Evolutionary conservation across 2,113 vertebrate species (phyloP), one percentile per base, ranked within the genome.

Genomic region (Nesospiza acunhae): DNA sequence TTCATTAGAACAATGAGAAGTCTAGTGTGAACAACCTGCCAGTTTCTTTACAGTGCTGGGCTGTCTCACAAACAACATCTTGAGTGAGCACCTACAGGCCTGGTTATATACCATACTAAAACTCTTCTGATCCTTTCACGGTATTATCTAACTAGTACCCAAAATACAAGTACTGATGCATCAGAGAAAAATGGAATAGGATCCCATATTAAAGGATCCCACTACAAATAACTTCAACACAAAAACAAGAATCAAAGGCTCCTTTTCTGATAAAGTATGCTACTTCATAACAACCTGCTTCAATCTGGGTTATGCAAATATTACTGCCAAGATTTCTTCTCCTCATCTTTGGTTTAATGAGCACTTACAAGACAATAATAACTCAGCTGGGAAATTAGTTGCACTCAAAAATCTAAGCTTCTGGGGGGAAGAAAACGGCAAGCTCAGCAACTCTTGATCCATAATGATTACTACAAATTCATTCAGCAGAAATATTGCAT

Each of bases 351-450:
- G 26, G 39, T 72, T 89, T 81, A 92, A 94, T 64, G 68, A 94
- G 47, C 79, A 84, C 39, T 88, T 90, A 85, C 11, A 86, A 82
- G 52, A 72, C 63, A 70, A 30, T 46, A 74, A 39, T 46, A 88
- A 75, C 72, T 87, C 72, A 86, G 18, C 41, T 86, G 64, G 49
- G 35, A 30, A 84, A 88, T 74, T 49, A 89, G 82, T 68, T 85
- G 60, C 47, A 59, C 64, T 92, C 78, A 64, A 83, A 95, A 83
- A 74, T 52, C 72, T 78, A 76, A 94, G 72, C 55, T 96, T 56
- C 75, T 70, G 37, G 73, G 11, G 55, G 17, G 50, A 94, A 80
- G 27, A 92, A 91, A 83, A 30, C 7, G 83, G 78, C 60, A 74
- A 93, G 14, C 63, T 86, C 85, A 93, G 72, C 87, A 90, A 17